Percentiles rank a stretch among this genome's conserved stretches.
Evolutionary conservation across 2,797 vertebrate species (phyloP).

Genomic region (Darevskia nairensis): DNA sequence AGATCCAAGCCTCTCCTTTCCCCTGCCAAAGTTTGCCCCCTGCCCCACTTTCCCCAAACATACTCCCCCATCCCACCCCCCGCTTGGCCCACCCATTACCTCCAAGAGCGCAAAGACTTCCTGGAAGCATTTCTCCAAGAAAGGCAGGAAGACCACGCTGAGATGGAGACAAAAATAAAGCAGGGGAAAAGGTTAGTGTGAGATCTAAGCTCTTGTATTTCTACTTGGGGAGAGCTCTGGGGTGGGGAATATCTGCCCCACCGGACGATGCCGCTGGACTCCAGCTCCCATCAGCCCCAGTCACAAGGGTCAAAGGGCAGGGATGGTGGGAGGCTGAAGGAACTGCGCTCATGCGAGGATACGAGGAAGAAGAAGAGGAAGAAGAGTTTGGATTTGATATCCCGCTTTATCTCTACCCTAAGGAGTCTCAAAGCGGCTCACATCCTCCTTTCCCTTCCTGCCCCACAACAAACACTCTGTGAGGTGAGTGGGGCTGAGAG

Average conservation of each 20-base stretch:
- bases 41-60: too few relatives aligned
- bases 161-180: neutral
- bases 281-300: neutral
- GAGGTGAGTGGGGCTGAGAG: too few relatives aligned
- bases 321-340: neutral
- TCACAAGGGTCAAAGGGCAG: neutral
- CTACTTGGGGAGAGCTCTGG: neutral
- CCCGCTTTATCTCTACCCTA: too few relatives aligned
- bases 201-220: neutral
- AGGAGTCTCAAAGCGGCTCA: too few relatives aligned
- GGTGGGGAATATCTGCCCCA: neutral
- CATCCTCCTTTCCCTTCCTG: too few relatives aligned
- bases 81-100: constrained; percentile 73
- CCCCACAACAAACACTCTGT: too few relatives aligned
- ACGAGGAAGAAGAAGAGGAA: too few relatives aligned
- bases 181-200: fast-evolving
- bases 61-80: too few relatives aligned
- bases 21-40: neutral
- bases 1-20: neutral
- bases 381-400: too few relatives aligned
- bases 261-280: neutral
- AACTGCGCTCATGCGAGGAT: too few relatives aligned
- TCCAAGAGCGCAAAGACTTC: constrained; percentile 86
- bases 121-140: constrained; percentile 87
- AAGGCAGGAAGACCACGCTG: constrained; percentile 88